phyloP scores from a whole-genome alignment of 2,113 vertebrate genomes.

The Melanocharis versteri region DNA sequence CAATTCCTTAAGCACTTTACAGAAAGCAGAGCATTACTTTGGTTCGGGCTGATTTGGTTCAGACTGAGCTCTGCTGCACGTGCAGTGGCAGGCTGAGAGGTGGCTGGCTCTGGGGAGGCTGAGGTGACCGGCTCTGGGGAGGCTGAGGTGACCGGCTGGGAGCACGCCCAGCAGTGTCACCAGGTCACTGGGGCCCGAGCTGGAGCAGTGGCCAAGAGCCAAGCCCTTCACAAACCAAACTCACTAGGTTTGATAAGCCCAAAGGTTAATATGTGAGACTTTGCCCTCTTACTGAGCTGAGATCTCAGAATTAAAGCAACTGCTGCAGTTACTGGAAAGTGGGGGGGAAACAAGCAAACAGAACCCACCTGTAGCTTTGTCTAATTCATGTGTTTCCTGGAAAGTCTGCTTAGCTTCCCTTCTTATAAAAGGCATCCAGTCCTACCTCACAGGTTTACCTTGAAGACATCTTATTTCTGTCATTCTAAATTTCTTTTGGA shows the following conservation, averaged over 20 bases:
- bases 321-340: neutral
- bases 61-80: neutral
- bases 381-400: neutral
- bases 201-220: neutral
- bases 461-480: neutral
- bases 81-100: neutral
- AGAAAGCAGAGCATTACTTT: neutral
- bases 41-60: neutral
- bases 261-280: neutral
- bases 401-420: neutral
- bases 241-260: neutral
- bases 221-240: neutral
- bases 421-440: neutral
- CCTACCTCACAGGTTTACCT: neutral
- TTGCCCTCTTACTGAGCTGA: neutral
- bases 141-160: accelerated
- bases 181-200: neutral
- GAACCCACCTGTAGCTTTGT: neutral
- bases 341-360: neutral
- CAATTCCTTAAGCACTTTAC: neutral
- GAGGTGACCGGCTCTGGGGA: accelerated
- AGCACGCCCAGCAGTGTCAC: accelerated
- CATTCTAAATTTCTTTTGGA: neutral
- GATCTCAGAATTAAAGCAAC: neutral
- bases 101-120: neutral